Base-by-base conservation (phyloP, 2,888 invertebrate species). In the Unio pictorum region DNA sequence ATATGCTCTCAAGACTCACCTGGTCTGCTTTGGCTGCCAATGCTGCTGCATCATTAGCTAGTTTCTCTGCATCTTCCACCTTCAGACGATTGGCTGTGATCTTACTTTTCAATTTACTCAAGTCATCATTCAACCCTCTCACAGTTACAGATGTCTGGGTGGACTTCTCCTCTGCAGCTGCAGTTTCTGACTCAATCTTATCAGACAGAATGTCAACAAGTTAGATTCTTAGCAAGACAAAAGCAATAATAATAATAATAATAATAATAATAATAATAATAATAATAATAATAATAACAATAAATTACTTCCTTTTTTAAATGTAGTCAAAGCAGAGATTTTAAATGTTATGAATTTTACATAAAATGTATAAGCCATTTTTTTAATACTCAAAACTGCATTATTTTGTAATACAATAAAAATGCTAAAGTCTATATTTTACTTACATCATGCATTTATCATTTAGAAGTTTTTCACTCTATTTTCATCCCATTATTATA, bases 171-270 rank as follows among this genome's bases (percentile, higher is more conserved):
- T 95, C 94, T 0, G 96, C 96, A 76, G 94, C 93, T 71, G 92
- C 93, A 0, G 96, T 96, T 90, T 95, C 95, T 74, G 93, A 92
- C 54, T 94, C 94, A 89, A 98, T 97, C 92, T 97, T 91, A 71
- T 91, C 88, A 75, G 73, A 28, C 5, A 68, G n/a, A 30, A 57
- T 34, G 11, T 30, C 54, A 8, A 61, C 30, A 67, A 67, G 55
- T n/a, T n/a, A 23, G 30, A 61, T 15, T 18, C 23, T n/a, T 57
- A 8, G 0, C n/a, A 62, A 57, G 20, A 8, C n/a, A 55, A 58
- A 57, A n/a, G 20, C 28, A 34, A 34, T 34, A 7, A 34, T 34
- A 34, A 8, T 34, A 34, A 34, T 34, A 34, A 7, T 34, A 34
- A 34, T 30, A 30, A 30, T 30, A 30, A 30, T 30, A 30, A 30